These are phyloP conservation scores for Drymonia ruficornis DNA, from an alignment of 2,888 invertebrate genomes.

Conservation along the genomic window DNA sequence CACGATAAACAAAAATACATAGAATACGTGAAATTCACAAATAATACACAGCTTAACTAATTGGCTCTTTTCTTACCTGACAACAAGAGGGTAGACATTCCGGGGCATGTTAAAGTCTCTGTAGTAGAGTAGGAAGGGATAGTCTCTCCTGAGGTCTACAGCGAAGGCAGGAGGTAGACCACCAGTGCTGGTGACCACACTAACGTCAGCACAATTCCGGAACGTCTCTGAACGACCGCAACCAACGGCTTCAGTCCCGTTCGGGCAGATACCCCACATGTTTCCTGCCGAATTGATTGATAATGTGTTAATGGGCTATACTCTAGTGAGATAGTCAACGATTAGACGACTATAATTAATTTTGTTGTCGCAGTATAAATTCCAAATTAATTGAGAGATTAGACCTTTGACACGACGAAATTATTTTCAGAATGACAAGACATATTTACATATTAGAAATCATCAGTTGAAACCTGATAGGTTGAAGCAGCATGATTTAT, in stretches of 20 bases:
- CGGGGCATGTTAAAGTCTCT: slow-evolving; percentile 88
- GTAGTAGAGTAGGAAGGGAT: slow-evolving; percentile 92
- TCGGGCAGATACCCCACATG: slow-evolving; percentile 95
- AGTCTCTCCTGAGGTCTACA: slow-evolving; percentile 82
- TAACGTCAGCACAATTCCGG: slow-evolving; percentile 95
- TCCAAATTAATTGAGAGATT: not conserved
- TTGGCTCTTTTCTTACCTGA: slow-evolving; percentile 81
- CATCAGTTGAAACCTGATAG: too few relatives aligned
- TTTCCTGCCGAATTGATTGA: slow-evolving; percentile 85
- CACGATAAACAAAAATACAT: slow-evolving; percentile 21
- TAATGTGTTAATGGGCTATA: not conserved
- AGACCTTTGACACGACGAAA: slow-evolving; percentile 4
- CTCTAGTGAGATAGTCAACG: not conserved
- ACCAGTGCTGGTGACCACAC: slow-evolving; percentile 91
- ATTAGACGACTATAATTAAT: not conserved
- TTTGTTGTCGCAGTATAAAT: not conserved
- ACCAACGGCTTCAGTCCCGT: slow-evolving; percentile 94
- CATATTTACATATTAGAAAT: too few relatives aligned
- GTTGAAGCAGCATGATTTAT: too few relatives aligned
- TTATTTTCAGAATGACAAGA: not conserved
- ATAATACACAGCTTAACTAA: slow-evolving; percentile 1
- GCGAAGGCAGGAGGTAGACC: slow-evolving; percentile 90
- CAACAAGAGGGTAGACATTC: slow-evolving; percentile 89
- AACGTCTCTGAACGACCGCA: slow-evolving; percentile 97
- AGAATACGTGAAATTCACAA: slow-evolving; percentile 11